phyloP scores from a whole-genome alignment of 2,113 vertebrate genomes.

The Orientallactaga bullata region DNA sequence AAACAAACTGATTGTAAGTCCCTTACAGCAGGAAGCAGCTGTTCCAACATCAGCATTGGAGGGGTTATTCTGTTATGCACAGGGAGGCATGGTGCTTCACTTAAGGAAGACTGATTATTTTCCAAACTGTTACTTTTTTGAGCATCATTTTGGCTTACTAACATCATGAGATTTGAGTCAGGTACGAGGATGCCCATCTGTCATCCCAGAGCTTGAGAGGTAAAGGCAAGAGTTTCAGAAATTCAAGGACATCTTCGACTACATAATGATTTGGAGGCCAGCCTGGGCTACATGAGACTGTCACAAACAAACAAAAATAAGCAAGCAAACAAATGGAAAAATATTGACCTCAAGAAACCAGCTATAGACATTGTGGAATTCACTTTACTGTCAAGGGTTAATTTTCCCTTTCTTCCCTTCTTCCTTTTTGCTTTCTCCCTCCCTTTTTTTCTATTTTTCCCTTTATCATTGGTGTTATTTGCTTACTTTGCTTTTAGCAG shows the following conservation, averaged over 20 bases:
- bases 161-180: neutral
- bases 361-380: neutral
- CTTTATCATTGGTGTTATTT: too few species aligned
- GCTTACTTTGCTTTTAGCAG: neutral
- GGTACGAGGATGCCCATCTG: neutral
- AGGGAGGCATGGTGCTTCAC: neutral
- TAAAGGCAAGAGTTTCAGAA: neutral
- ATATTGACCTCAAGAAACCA: neutral
- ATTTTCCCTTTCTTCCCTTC: neutral
- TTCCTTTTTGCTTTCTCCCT: too few species aligned
- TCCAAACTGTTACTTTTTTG: conserved; percentile 16
- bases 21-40: neutral
- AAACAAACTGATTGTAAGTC: neutral
- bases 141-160: conserved; percentile 38
- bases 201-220: neutral
- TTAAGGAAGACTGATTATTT: conserved; percentile 25
- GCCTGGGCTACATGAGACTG: neutral
- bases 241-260: neutral
- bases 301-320: too few species aligned
- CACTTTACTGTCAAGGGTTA: neutral
- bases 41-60: neutral
- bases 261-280: neutral
- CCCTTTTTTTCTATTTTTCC: neutral
- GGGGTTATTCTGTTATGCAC: neutral
- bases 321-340: neutral